Conservation (phyloP, 2,797 vertebrate genomes). For the Acanthis flammea region DNA sequence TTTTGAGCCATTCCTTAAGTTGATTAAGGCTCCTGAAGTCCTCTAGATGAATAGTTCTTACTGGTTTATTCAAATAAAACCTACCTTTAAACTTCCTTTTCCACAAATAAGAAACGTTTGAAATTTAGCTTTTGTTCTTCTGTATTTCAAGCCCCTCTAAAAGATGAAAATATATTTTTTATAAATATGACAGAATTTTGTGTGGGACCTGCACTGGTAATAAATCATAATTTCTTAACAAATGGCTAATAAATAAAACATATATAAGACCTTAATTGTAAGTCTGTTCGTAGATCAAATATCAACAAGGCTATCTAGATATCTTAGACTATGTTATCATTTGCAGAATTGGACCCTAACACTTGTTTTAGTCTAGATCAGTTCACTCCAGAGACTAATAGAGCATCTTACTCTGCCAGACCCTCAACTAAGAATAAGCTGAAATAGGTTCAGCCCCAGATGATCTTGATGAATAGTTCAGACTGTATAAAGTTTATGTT, state of each 20-base stretch:
- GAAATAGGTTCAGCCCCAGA: neutral
- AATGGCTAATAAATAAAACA: neutral
- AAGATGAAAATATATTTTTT: neutral
- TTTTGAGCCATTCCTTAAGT: neutral
- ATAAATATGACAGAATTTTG: neutral
- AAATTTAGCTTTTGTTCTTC: neutral
- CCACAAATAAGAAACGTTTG: neutral
- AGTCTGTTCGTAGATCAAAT: neutral
- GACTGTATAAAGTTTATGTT: slow-evolving; percentile 10
- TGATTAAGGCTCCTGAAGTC: neutral
- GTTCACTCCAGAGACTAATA: neutral
- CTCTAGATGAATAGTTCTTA: neutral
- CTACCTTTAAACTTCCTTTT: neutral
- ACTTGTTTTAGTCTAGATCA: neutral
- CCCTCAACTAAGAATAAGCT: neutral
- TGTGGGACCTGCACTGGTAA: neutral
- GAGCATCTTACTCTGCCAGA: neutral
- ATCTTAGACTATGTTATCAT: accelerated
- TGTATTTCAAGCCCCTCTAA: neutral
- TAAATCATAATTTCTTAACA: neutral
- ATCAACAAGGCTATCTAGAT: neutral
- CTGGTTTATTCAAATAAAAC: neutral
- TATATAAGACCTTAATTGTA: neutral
- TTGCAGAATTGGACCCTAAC: neutral
- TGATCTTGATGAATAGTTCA: neutral